A percentile compares a stretch with the other conserved stretches of the same genome.
Evolutionary conservation across 2,113 vertebrate genomes (phyloP).

Genomic region (Phaetusa simplex): DNA sequence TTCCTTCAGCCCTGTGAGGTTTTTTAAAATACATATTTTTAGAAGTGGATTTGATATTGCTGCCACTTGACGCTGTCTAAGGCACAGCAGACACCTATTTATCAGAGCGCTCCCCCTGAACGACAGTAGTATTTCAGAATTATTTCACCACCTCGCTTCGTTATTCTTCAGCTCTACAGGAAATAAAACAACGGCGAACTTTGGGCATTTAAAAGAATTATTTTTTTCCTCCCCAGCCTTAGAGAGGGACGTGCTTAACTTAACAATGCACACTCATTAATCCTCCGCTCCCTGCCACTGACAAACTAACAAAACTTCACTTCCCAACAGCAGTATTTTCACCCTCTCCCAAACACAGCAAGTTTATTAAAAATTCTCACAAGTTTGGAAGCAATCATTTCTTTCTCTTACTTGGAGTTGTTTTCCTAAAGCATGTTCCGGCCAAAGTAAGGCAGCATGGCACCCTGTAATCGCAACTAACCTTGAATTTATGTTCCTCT

Average conservation of each 20-base stretch:
- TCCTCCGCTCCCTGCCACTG: neutral
- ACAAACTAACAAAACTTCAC: conserved; percentile 45
- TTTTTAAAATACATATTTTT: neutral
- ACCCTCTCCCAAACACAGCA: neutral
- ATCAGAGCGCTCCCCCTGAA: neutral
- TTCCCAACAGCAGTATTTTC: neutral
- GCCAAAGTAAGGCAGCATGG: neutral
- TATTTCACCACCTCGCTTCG: conserved; percentile 33
- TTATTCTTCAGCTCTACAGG: conserved; percentile 57
- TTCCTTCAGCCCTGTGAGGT: neutral
- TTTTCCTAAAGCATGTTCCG: neutral
- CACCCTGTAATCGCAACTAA: neutral
- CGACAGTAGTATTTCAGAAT: neutral
- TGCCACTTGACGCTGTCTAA: conserved; percentile 9
- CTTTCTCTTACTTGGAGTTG: neutral
- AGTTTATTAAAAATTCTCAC: neutral
- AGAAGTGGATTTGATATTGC: neutral
- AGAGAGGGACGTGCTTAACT: conserved; percentile 48
- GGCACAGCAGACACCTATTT: neutral
- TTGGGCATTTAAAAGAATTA: conserved; percentile 60
- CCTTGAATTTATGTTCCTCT: neutral
- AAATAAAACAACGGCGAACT: conserved; percentile 38
- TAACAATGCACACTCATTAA: conserved; percentile 58
- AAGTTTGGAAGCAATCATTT: neutral
- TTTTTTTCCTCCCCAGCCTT: neutral